A percentile compares a stretch with the other conserved stretches of the same genome.
These are phyloP conservation scores for Petromus typicus DNA, from an alignment of 2,113 vertebrate species.

Conservation along the genomic window DNA sequence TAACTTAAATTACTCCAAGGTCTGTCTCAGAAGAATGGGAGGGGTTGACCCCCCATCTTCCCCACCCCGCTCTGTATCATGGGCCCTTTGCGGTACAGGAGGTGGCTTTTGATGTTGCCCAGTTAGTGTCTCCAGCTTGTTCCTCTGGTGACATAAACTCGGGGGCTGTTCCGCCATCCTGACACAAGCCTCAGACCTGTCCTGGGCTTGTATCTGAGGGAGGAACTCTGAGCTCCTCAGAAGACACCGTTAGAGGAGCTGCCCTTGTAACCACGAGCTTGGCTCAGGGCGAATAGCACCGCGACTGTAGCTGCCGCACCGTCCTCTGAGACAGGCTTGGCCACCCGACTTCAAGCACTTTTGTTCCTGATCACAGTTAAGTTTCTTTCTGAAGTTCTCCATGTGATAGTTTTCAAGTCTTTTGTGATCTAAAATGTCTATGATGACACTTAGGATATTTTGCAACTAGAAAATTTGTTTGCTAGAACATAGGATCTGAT, in stretches of 20 bases:
- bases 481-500: not conserved
- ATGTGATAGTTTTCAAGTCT: not conserved
- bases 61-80: not conserved
- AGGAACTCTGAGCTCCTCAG: not conserved
- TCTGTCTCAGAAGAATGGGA: not conserved
- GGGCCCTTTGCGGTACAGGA: not conserved
- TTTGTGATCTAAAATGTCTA: not conserved
- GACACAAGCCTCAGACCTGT: not conserved
- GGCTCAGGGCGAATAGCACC: not conserved
- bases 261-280: not conserved
- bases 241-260: not conserved
- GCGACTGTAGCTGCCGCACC: too few species aligned
- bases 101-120: not conserved
- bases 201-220: not conserved
- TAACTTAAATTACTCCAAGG: not conserved
- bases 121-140: not conserved
- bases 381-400: not conserved
- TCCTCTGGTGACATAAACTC: not conserved
- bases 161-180: not conserved
- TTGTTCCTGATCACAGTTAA: conserved; percentile 23
- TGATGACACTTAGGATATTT: not conserved
- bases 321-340: not conserved
- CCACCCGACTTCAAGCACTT: not conserved
- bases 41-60: not conserved
- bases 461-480: conserved; percentile 26